Evolutionary conservation across 2,888 invertebrate species (phyloP).

Genomic region (Stratiomys singularior): DNA sequence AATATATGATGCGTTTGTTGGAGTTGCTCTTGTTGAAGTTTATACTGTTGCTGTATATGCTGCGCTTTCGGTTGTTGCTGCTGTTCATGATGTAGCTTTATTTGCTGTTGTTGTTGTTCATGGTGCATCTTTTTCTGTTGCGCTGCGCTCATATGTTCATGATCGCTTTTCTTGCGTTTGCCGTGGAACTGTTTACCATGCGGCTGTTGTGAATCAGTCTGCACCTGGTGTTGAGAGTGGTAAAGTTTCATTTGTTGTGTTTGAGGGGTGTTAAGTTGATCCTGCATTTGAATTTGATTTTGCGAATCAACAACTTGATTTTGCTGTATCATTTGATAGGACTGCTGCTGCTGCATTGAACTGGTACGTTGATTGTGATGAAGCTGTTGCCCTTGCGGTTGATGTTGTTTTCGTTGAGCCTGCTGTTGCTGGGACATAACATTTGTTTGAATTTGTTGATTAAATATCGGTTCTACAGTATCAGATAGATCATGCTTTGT

Average conservation of each 20-base stretch:
- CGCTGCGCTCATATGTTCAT: not conserved
- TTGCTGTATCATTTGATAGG: constrained; percentile 47
- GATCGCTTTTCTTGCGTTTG: constrained; percentile 21
- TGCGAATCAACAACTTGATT: constrained; percentile 44
- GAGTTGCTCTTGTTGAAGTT: constrained; percentile 53
- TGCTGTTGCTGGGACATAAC: constrained; percentile 15
- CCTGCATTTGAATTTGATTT: constrained; percentile 34
- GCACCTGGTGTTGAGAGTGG: constrained; percentile 15
- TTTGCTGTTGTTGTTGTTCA: constrained; percentile 64
- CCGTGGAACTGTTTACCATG: constrained; percentile 41
- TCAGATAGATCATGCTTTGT: not conserved
- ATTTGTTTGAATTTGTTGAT: not conserved
- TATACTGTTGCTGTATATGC: constrained; percentile 67
- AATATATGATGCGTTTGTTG: constrained; percentile 57
- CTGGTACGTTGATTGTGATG: constrained; percentile 55
- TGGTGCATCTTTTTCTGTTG: constrained; percentile 56
- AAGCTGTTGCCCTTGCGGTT: constrained; percentile 66
- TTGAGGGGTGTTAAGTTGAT: constrained; percentile 36
- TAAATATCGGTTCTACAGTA: not conserved
- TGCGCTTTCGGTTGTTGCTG: constrained; percentile 59
- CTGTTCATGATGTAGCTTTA: constrained; percentile 10
- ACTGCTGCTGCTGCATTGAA: constrained; percentile 48
- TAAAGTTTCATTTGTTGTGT: constrained; percentile 46
- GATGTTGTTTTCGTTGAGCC: constrained; percentile 67
- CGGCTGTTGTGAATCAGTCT: constrained; percentile 49